Percentiles rank a stretch among this genome's conserved stretches.
Evolutionary conservation across 2,888 invertebrate genomes (phyloP).

Genomic region (Drosophila vallismaia): DNA sequence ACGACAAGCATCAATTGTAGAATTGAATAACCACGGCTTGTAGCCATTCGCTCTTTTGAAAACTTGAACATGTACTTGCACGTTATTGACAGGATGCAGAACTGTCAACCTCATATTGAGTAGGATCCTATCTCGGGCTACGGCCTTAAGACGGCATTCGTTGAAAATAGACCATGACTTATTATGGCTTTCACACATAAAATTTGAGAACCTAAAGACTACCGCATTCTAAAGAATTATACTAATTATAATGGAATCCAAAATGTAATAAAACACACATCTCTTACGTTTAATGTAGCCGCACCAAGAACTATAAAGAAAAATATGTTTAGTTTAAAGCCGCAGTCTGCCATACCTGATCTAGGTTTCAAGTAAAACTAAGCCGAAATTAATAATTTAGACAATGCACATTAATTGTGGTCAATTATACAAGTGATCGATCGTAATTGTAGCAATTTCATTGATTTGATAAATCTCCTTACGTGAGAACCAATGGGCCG

Average conservation of each 20-base stretch:
- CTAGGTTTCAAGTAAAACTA: background rate
- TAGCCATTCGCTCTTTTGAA: conserved; percentile 7
- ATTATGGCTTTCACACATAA: conserved; percentile 1
- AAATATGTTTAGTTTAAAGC: background rate
- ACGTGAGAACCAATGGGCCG: no score
- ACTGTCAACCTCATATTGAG: background rate
- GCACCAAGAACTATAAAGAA: background rate
- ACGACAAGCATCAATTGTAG: background rate
- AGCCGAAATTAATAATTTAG: background rate
- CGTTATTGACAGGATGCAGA: background rate
- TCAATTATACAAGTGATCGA: no score
- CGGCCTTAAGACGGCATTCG: conserved; percentile 5
- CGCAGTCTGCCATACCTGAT: background rate
- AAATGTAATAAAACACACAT: background rate
- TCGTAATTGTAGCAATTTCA: no score
- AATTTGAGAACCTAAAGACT: conserved; percentile 2
- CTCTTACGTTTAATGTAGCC: background rate
- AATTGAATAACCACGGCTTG: background rate
- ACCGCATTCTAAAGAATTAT: background rate
- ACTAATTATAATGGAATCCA: background rate
- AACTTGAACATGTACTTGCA: background rate
- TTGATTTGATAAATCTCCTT: no score
- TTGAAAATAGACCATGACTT: conserved; percentile 2
- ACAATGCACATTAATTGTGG: no score
- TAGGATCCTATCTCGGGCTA: background rate